Conservation (phyloP, 2,113 vertebrate genomes). For the Carettochelys insculpta region DNA sequence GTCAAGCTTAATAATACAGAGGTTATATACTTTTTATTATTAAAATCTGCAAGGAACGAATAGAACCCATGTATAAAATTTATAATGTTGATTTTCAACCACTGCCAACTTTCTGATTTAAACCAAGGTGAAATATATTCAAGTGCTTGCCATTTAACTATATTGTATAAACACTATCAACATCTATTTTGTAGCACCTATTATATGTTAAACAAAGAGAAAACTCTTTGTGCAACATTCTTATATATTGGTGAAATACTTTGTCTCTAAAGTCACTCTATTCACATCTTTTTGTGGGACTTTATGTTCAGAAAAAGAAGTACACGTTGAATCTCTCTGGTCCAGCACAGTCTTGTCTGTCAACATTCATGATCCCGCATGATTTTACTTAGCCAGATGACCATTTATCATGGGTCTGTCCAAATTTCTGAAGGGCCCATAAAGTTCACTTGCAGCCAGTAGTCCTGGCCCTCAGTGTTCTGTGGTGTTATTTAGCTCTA, state of each 20-base stretch:
- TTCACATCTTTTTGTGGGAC: background rate
- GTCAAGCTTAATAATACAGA: background rate
- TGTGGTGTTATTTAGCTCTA: too few relatives aligned
- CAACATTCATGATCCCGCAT: too few relatives aligned
- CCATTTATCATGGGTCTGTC: too few relatives aligned
- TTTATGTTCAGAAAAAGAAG: background rate
- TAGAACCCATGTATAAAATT: background rate
- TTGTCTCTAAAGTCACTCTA: background rate
- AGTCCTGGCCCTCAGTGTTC: too few relatives aligned
- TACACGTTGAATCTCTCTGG: too few relatives aligned
- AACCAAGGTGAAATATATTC: background rate
- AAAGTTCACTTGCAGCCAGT: too few relatives aligned
- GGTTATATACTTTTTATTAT: background rate
- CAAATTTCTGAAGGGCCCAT: too few relatives aligned
- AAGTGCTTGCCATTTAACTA: background rate
- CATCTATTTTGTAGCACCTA: background rate
- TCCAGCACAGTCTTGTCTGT: too few relatives aligned
- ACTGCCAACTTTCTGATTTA: background rate
- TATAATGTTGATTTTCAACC: background rate
- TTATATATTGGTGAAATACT: rapidly evolving
- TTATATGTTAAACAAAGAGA: background rate
- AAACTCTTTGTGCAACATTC: background rate
- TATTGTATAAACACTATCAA: background rate
- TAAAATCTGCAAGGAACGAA: background rate
- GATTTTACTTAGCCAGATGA: too few relatives aligned